Base-by-base conservation (phyloP, 2,113 vertebrate genomes). In the Oncorhynchus nerka region DNA sequence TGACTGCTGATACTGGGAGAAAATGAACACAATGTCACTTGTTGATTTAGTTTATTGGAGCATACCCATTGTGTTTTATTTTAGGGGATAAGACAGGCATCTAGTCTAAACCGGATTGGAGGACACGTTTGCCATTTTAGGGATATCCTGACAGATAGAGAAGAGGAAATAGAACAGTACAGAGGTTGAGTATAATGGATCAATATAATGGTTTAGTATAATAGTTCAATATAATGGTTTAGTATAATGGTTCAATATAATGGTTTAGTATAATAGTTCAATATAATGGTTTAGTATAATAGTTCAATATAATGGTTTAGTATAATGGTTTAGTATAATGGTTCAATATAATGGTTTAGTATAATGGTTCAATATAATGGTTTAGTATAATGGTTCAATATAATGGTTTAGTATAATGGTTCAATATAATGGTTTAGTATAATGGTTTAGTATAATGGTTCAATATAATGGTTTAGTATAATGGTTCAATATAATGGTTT, bases 91-190 rank as follows among this genome's bases (percentile, higher is more conserved):
- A 71, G 77, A 81, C 70, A 79, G 83, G 86, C 68, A 81, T 87
- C 86, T 87, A 72, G 85, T 85, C 88, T 92, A 89, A 39, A 34
- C 76, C 87, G 89, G 88, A 83, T 84, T 86, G 84, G 79, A 76
- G 79, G 84, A 88, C 80, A 81, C 71, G 88, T 91, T 91, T 87
- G 82, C 75, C 71, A 68, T 80, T 57, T 74, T 80, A 82, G 79
- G 80, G 79, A 87, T 68, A 75, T 90, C 91, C 82, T 78, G 85
- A 88, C 90, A 91, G 91, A 91, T 90, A 89, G 89, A 75, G 71
- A 80, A 83, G 83, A 82, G 83, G 86, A 85, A 87, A 85, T 82
- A 78, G 79, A 68, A 77, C 34, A 51, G 34, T 62, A 26, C 68
- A 7, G 48, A 16, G 28, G 12, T 19, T 5, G 16, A 15, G 49